phyloP scores from a whole-genome alignment of 2,888 invertebrate genomes.

The Meiosimyza platycephala region DNA sequence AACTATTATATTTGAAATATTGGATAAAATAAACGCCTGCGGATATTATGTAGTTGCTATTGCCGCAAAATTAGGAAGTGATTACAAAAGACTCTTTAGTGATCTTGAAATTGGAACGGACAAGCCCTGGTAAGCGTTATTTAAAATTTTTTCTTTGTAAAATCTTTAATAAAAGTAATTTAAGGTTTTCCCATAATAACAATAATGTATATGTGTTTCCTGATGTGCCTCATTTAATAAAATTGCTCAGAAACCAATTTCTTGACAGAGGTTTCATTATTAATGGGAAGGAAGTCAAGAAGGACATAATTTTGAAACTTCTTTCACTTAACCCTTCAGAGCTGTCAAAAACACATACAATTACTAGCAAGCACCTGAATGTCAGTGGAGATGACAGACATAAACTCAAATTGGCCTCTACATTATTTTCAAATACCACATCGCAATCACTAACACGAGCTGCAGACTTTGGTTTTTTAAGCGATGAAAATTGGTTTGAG shows the following conservation, averaged over 20 bases:
- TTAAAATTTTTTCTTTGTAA: neutral
- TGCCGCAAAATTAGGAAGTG: slow-evolving; percentile 36
- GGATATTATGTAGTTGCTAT: slow-evolving; percentile 35
- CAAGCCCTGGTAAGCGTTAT: slow-evolving; percentile 26
- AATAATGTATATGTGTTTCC: slow-evolving; percentile 38
- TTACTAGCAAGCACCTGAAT: slow-evolving; percentile 20
- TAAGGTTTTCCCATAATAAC: slow-evolving; percentile 32
- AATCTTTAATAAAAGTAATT: slow-evolving; percentile 8
- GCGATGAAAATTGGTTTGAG: too few relatives aligned
- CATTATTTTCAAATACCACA: slow-evolving; percentile 30
- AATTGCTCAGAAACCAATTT: slow-evolving; percentile 42
- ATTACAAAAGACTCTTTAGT: slow-evolving; percentile 33
- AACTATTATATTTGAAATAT: slow-evolving; percentile 12
- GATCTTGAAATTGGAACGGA: slow-evolving; percentile 28
- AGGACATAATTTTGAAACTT: slow-evolving; percentile 34
- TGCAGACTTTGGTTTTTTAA: too few relatives aligned
- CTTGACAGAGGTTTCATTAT: slow-evolving; percentile 38
- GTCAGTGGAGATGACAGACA: slow-evolving; percentile 28
- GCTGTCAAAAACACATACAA: slow-evolving; percentile 24
- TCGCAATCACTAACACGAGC: slow-evolving; percentile 20
- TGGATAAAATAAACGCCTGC: slow-evolving; percentile 17
- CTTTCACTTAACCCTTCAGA: slow-evolving; percentile 21
- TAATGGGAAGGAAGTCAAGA: slow-evolving; percentile 29
- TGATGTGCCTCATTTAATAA: slow-evolving; percentile 41
- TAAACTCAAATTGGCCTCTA: slow-evolving; percentile 31